Percentiles rank a stretch among this genome's conserved stretches.
phyloP scores from a whole-genome alignment of 2,888 invertebrate species.

The Lycia hirtaria region DNA sequence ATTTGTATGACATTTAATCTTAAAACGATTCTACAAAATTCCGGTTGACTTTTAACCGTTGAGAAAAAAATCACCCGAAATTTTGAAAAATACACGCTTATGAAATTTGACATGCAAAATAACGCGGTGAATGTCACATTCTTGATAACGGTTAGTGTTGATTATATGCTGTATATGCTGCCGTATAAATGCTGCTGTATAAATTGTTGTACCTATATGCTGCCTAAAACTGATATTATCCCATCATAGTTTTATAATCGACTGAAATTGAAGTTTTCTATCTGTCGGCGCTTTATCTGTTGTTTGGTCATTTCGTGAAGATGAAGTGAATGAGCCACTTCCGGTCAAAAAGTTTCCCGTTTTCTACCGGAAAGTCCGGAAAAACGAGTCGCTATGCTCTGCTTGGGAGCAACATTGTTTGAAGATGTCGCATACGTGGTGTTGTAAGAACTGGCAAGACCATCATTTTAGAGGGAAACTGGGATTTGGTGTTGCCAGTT shows the following conservation, averaged over 20 bases:
- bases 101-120: too few species aligned
- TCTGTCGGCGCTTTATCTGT: background rate
- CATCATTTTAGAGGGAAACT: too few species aligned
- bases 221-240: background rate
- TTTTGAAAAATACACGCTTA: too few species aligned
- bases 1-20: too few species aligned
- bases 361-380: constrained; percentile 24
- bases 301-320: constrained; percentile 5
- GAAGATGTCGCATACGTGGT: constrained; percentile 12
- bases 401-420: constrained; percentile 17
- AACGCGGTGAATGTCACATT: too few species aligned
- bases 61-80: too few species aligned
- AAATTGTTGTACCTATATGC: background rate
- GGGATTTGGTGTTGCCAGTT: too few species aligned
- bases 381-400: constrained; percentile 20
- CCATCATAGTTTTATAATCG: background rate
- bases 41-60: too few species aligned
- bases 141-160: too few species aligned
- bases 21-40: too few species aligned
- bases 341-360: constrained; percentile 45
- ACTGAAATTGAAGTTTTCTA: background rate
- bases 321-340: constrained; percentile 53
- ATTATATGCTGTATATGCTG: too few species aligned
- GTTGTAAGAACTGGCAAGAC: constrained; percentile 4
- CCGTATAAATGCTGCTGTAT: too few species aligned